Conservation (phyloP, 2,113 vertebrate species). For the Cisticola juncidis region DNA sequence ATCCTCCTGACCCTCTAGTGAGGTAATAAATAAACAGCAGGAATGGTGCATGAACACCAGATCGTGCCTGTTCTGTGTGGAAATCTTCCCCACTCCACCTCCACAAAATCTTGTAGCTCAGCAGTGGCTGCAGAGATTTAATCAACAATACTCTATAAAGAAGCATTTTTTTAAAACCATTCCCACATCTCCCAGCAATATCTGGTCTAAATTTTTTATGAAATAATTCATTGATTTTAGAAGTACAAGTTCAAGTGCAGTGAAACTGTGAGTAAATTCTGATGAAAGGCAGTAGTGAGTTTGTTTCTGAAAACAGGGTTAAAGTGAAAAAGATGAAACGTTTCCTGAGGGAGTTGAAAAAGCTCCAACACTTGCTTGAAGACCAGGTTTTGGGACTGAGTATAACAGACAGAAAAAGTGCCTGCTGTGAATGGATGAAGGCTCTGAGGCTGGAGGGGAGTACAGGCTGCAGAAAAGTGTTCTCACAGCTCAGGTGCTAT, state of each 20-base stretch:
- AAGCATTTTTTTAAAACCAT: neutral
- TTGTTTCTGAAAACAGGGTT: neutral
- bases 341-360: neutral
- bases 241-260: neutral
- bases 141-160: neutral
- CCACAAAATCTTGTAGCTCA: neutral
- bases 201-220: neutral
- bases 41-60: neutral
- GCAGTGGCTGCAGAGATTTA: neutral
- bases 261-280: neutral
- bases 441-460: neutral
- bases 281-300: neutral
- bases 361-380: neutral
- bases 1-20: neutral
- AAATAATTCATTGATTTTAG: neutral
- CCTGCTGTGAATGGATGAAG: neutral
- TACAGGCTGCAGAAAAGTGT: neutral
- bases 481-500: neutral
- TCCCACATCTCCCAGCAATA: neutral
- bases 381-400: neutral
- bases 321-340: rapidly evolving
- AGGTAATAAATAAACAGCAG: neutral
- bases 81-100: neutral
- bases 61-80: neutral
- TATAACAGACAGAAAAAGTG: neutral